Conservation (phyloP, 2,797 vertebrate genomes). For the Benthosema pterotum region DNA sequence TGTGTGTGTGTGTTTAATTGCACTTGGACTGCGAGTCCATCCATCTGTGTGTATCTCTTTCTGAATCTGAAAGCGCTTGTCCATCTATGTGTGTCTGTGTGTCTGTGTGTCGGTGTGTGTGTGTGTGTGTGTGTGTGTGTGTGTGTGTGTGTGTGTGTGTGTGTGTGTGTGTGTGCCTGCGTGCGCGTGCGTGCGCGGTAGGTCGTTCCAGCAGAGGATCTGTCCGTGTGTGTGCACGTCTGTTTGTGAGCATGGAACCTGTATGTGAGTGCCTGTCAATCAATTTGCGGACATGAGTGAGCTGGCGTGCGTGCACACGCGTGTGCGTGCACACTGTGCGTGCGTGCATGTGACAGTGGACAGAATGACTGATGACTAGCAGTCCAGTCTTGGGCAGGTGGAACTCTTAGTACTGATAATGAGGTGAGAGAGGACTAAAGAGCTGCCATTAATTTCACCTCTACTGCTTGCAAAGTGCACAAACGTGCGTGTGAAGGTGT, state of each 20-base stretch:
- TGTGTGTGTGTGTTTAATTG: constrained; percentile 3
- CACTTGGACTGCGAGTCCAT: constrained; percentile 2
- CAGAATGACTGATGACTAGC: constrained; percentile 77
- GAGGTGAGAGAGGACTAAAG: constrained; percentile 61
- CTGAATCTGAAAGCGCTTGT: no score
- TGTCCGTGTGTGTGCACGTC: no score
- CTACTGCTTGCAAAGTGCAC: constrained; percentile 47
- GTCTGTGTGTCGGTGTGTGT: neutral
- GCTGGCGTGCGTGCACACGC: neutral
- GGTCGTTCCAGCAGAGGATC: no score
- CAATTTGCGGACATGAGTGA: neutral
- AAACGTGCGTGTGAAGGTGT: neutral
- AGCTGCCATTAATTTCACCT: constrained; percentile 60
- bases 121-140: constrained; percentile 2
- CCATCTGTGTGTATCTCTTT: no score
- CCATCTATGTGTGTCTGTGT: neutral
- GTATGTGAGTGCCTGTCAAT: neutral
- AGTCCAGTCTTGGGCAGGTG: constrained; percentile 56
- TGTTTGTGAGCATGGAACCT: neutral
- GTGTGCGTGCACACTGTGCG: constrained; percentile 4
- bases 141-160: neutral
- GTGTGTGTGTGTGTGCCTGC: neutral
- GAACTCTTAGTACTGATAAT: constrained; percentile 71
- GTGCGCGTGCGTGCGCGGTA: constrained; percentile 12
- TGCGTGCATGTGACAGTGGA: constrained; percentile 56